Base-by-base conservation (phyloP, 1,140 invertebrate genomes). In the Drosophila ambigua region DNA sequence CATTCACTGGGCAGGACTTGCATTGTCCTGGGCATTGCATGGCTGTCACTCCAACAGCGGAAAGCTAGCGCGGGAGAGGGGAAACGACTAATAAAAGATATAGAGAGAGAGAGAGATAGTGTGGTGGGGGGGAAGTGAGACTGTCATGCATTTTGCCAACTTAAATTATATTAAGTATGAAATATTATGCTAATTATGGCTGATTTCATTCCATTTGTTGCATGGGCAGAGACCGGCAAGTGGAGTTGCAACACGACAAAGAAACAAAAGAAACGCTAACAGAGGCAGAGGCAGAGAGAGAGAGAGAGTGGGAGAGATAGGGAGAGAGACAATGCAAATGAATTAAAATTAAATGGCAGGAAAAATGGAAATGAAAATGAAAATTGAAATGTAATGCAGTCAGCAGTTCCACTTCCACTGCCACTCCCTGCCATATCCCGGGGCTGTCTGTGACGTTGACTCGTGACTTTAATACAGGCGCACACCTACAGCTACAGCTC, bases 81-180 rank as follows among this genome's bases (percentile, higher is more conserved):
- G 44, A 44, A 9, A 31, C 11, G 11, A 39, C 31, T 35, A 39
- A 60, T 58, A 57, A 44, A 35, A 24, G 24, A 28, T 28, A 66
- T 31, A 26, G 39, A 15, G 20, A 4, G 23, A 24, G 23, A 28
- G 26, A 28, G 26, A 28, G n/a, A 16, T 16, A 16, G 16, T 6
- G 2, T 9, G 3, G 8, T 0, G 31, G 23, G 20, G 5, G 8
- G n/a, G 3, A 13, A 9, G 23, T 5, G 20, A 1, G n/a, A 54
- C 11, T 23, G 51, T n/a, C 51, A 20, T 65, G 57, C 66, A 69
- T 76, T 78, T 88, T 88, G 71, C 72, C 76, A 83, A 88, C 79
- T 88, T 79, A 79, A 90, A 90, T 90, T 90, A 79, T 83, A 90
- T 90, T 90, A 90, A 85, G 82, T 84, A 85, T 90, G 85, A 90